Percentiles rank a stretch among this genome's conserved stretches.
phyloP scores from a whole-genome alignment of 2,797 vertebrate genomes.

The Gymnopithys bicolor region DNA sequence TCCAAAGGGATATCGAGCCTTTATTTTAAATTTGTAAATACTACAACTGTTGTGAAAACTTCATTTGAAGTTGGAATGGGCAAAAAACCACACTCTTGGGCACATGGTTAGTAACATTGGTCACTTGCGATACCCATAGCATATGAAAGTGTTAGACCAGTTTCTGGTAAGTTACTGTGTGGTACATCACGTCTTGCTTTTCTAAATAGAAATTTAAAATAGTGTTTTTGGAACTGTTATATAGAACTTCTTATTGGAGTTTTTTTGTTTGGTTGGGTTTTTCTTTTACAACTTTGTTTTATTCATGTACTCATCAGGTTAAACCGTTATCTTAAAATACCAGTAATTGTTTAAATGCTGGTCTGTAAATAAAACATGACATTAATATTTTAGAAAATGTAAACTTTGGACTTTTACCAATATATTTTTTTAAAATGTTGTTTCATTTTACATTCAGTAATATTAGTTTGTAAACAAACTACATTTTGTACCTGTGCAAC shows the following conservation, averaged over 20 bases:
- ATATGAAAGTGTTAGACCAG: constrained; percentile 66
- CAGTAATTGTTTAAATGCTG: constrained; percentile 70
- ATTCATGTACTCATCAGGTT: constrained; percentile 59
- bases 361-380: constrained; percentile 76
- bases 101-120: constrained; percentile 36
- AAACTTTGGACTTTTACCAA: constrained; percentile 60
- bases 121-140: constrained; percentile 39
- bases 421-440: constrained; percentile 67
- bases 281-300: constrained; percentile 68
- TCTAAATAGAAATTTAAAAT: constrained; percentile 65
- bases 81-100: constrained; percentile 18
- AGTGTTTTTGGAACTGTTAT: constrained; percentile 55
- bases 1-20: background rate
- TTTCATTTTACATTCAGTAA: constrained; percentile 59
- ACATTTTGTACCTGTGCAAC: constrained; percentile 69
- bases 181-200: constrained; percentile 69
- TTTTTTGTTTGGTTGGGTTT: background rate
- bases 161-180: constrained; percentile 69
- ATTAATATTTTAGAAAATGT: constrained; percentile 74
- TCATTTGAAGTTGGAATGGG: constrained; percentile 67
- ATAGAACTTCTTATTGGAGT: constrained; percentile 35
- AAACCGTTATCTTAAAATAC: constrained; percentile 70
- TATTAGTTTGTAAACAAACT: constrained; percentile 69
- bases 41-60: constrained; percentile 62
- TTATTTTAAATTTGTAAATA: constrained; percentile 75